Conservation (phyloP, 92 coral and sea anemone genomes). For the Palythoa grandis region DNA sequence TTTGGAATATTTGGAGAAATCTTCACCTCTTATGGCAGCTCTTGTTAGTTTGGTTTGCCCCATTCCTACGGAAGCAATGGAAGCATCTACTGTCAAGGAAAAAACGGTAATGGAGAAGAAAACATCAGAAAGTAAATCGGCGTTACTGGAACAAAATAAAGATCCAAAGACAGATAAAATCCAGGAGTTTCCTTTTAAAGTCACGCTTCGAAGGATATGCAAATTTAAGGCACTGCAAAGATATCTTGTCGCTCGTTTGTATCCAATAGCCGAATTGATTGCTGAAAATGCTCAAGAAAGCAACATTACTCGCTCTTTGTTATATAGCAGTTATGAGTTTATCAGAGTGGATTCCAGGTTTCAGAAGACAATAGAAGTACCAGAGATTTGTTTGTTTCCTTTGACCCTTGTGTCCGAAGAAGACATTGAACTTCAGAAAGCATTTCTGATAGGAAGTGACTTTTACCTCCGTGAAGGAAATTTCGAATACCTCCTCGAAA, state of each 20-base stretch:
- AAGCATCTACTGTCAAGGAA: neutral
- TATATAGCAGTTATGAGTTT: conserved; percentile 68
- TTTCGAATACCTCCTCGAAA: conserved; percentile 79
- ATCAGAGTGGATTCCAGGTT: conserved; percentile 63
- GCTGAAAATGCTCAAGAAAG: conserved; percentile 56
- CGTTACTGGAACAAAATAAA: neutral
- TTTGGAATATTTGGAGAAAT: conserved; percentile 77
- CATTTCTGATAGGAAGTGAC: conserved; percentile 75
- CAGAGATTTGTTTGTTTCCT: conserved; percentile 74
- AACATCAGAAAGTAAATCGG: neutral
- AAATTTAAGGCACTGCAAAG: conserved; percentile 88
- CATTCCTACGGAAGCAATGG: conserved; percentile 30
- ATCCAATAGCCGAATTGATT: conserved; percentile 82
- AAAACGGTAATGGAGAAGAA: neutral
- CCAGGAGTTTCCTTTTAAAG: conserved; percentile 71
- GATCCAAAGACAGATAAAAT: conserved; percentile 21
- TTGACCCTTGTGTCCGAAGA: conserved; percentile 73
- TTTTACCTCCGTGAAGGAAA: conserved; percentile 77
- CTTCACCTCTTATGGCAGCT: conserved; percentile 83
- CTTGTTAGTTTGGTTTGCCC: conserved; percentile 83
- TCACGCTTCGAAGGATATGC: conserved; percentile 62
- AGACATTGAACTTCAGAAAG: conserved; percentile 65
- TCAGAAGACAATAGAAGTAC: conserved; percentile 51
- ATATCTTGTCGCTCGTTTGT: conserved; percentile 76
- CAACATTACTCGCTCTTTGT: conserved; percentile 46